Conservation (phyloP, 2,888 invertebrate genomes). For the Graphium colonna region DNA sequence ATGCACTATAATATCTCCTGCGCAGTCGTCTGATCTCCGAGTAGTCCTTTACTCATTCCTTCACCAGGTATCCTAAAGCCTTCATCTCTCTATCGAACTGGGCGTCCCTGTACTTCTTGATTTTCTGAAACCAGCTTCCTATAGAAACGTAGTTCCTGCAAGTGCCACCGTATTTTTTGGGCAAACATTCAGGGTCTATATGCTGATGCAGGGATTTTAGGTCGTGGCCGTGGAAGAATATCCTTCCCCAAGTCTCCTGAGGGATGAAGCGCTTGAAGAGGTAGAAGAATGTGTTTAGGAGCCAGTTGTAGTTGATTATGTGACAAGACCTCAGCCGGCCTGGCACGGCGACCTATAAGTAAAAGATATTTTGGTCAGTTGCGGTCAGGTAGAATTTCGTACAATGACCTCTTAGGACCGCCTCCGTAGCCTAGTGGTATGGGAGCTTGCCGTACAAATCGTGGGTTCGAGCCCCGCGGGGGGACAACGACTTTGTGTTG, state of each 20-base stretch:
- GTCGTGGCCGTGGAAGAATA: conserved; percentile 64
- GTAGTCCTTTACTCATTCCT: no score
- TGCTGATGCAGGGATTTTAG: conserved; percentile 61
- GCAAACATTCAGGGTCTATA: conserved; percentile 50
- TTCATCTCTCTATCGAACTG: conserved; percentile 82
- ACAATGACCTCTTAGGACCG: no score
- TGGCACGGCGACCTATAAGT: conserved; percentile 85
- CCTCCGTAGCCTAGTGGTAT: no score
- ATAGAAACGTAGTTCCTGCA: conserved; percentile 78
- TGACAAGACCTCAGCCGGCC: conserved; percentile 84
- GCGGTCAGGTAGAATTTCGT: no score
- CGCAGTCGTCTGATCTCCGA: no score
- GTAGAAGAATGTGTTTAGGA: conserved; percentile 86
- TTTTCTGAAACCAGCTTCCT: conserved; percentile 80
- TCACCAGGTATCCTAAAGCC: conserved; percentile 81
- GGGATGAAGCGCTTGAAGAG: conserved; percentile 88
- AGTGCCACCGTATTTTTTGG: conserved; percentile 61
- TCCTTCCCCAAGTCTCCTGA: conserved; percentile 76
- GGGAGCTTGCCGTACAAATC: no score
- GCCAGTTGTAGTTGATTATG: conserved; percentile 89
- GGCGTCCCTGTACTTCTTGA: conserved; percentile 66
- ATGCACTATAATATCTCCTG: no score
- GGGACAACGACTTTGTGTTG: no score
- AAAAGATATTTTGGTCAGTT: no score
- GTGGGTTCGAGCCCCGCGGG: no score